Evolutionary conservation across 2,888 invertebrate genomes (phyloP).

Genomic region (Polyommatus iphigenia): DNA sequence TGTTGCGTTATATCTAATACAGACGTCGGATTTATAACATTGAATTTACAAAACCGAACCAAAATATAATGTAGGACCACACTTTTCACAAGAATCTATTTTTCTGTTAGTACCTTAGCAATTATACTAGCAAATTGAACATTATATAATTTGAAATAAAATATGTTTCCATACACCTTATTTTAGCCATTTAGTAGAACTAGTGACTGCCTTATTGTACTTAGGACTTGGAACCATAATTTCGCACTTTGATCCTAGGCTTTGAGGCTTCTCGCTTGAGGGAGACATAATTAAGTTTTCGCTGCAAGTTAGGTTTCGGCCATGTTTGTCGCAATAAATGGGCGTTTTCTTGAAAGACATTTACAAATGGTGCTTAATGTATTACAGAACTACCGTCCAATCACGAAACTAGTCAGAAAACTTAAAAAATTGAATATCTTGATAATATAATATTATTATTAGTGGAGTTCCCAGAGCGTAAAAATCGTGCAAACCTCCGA

Average conservation of each 20-base stretch:
- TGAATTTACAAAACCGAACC: neutral
- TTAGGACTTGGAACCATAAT: neutral
- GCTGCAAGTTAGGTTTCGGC: neutral
- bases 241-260: slow-evolving; percentile 4
- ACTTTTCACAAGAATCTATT: too few species aligned
- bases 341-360: neutral
- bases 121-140: too few species aligned
- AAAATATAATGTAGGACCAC: too few species aligned
- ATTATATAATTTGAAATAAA: too few species aligned
- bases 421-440: too few species aligned
- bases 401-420: too few species aligned
- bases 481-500: too few species aligned
- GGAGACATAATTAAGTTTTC: slow-evolving; percentile 11
- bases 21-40: too few species aligned
- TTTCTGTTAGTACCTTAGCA: too few species aligned
- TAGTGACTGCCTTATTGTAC: neutral
- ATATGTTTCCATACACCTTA: neutral
- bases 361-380: neutral
- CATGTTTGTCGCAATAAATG: neutral
- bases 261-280: slow-evolving; percentile 9
- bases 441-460: too few species aligned
- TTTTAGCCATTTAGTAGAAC: neutral
- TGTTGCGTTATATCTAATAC: neutral
- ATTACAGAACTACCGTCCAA: neutral
- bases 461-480: too few species aligned